A percentile compares a stretch with the other conserved stretches of the same genome.
Evolutionary conservation across 1,140 invertebrate species (phyloP).

Genomic region (Formica selysi): DNA sequence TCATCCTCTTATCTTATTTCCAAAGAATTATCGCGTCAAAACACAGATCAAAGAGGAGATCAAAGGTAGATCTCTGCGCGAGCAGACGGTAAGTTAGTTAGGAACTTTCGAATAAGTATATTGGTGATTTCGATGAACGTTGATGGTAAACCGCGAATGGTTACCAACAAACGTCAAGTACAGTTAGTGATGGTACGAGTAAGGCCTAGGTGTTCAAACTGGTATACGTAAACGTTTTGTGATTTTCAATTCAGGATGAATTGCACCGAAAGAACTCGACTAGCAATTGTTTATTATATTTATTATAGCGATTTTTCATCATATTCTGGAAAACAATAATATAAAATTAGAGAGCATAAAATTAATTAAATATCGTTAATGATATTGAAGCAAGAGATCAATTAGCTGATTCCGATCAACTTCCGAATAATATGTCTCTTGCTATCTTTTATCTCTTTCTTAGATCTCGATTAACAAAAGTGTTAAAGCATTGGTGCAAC

Average conservation of each 20-base stretch:
- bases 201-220: slow-evolving; percentile 65
- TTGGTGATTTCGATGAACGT: slow-evolving; percentile 46
- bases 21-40: slow-evolving; percentile 26
- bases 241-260: slow-evolving; percentile 31
- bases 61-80: slow-evolving; percentile 36
- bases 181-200: slow-evolving; percentile 27
- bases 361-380: not conserved
- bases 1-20: slow-evolving; percentile 6
- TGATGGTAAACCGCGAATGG: not conserved
- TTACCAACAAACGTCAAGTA: slow-evolving; percentile 33
- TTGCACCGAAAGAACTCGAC: not conserved
- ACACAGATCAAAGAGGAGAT: slow-evolving; percentile 27
- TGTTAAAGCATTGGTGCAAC: not conserved
- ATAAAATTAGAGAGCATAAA: not conserved
- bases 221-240: slow-evolving; percentile 27
- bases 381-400: not conserved
- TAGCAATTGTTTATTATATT: not conserved
- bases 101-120: slow-evolving; percentile 58
- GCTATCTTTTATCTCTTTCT: not conserved
- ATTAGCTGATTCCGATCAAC: not conserved
- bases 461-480: not conserved
- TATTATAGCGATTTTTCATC: not conserved
- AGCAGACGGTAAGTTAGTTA: slow-evolving; percentile 71
- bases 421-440: not conserved
- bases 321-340: not conserved